Base-by-base conservation (phyloP, 2,113 vertebrate genomes). In the Galemys pyrenaicus region DNA sequence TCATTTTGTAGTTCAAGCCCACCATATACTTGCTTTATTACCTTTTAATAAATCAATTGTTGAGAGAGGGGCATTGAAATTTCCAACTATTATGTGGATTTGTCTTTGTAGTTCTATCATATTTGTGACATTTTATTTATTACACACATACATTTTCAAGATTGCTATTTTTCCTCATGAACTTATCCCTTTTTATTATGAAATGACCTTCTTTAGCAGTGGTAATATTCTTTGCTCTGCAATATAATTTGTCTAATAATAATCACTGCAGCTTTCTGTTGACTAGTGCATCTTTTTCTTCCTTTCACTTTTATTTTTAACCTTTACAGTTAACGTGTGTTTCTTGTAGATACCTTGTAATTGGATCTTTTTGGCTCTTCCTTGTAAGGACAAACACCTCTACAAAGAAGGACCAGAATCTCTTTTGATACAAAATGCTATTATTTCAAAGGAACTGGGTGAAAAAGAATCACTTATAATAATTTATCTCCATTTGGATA, bases 361-460 rank as follows among this genome's bases (percentile, higher is more conserved):
- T 12, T 68, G 74, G 30, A 3, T 58, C 20, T 91, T 81, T 15
- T 12, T 77, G 26, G 70, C 6, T 83, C 86, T 79, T 46, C 44
- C 15, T 70, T 56, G 3, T 74, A 89, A 58, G 67, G 24, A 75
- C 22, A 75, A 56, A 22, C 19, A 65, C 30, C 37, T 86, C 60
- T 68, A 86, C 32, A 51, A 64, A 80, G 87, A 83, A 94, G 35
- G 64, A 30, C 20, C 54, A 62, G 19, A 37, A 28, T 82, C 3
- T 81, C 67, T 58, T 79, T 81, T 67, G 19, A 87, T 78, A 89
- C 46, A 37, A 92, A 92, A 70, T 65, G 78, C 37, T 90, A 49
- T 74, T 65, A 78, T 82, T 56, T 70, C 35, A 60, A 91, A 78
- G 67, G 26, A 77, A 65, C n/a, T 85, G 30, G 9, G 30, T 60